These are phyloP conservation scores for Laticauda colubrina DNA, from an alignment of 2,113 vertebrate genomes.

Conservation along the genomic window DNA sequence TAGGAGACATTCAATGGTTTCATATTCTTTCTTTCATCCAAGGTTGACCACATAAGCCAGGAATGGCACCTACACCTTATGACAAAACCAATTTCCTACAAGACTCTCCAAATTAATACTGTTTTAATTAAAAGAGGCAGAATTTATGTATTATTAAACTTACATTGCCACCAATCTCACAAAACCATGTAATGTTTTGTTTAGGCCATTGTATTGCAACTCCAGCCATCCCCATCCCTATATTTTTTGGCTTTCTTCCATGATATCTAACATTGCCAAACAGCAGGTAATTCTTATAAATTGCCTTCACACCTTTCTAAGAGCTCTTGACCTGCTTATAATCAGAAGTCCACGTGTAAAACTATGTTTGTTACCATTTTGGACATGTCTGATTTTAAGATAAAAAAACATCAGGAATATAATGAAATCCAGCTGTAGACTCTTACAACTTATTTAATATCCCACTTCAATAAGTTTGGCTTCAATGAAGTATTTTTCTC, in stretches of 20 bases:
- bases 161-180: neutral
- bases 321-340: neutral
- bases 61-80: neutral
- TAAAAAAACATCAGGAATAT: neutral
- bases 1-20: neutral
- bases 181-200: neutral
- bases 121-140: neutral
- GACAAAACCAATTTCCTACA: neutral
- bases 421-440: conserved; percentile 41
- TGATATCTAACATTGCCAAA: neutral
- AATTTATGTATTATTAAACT: neutral
- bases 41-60: neutral
- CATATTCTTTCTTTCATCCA: neutral
- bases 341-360: neutral
- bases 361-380: neutral
- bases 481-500: conserved; percentile 52
- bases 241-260: neutral
- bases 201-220: neutral
- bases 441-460: conserved; percentile 51
- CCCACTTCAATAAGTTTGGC: conserved; percentile 52
- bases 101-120: neutral
- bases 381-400: conserved; percentile 12
- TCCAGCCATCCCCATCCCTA: neutral
- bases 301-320: neutral
- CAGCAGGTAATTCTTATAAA: neutral